phyloP scores from a whole-genome alignment of 2,888 invertebrate species.

The Dicyrtomina minuta region DNA sequence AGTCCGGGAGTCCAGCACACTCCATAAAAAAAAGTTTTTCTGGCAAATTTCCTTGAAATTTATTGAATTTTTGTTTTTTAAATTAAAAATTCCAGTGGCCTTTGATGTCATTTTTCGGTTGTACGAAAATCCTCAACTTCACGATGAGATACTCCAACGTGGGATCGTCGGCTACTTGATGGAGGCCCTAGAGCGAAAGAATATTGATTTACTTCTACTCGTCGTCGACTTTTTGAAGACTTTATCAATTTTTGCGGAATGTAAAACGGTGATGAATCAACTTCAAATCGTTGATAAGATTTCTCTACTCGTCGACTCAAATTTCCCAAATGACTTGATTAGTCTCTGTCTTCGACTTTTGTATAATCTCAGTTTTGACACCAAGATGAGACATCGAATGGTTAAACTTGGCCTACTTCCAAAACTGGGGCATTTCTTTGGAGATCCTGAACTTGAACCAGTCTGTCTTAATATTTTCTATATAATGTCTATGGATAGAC shows the following conservation, averaged over 20 bases:
- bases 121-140: constrained; percentile 91
- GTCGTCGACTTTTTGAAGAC: constrained; percentile 94
- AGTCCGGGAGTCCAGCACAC: too few relatives aligned
- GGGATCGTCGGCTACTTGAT: constrained; percentile 84
- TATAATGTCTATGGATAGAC: constrained; percentile 49
- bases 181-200: constrained; percentile 84
- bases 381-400: constrained; percentile 82
- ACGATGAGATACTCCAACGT: constrained; percentile 95
- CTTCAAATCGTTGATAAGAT: constrained; percentile 79
- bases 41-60: too few relatives aligned
- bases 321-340: constrained; percentile 68
- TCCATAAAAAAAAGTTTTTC: too few relatives aligned
- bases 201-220: constrained; percentile 83
- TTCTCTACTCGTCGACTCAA: constrained; percentile 71
- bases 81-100: constrained; percentile 65
- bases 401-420: constrained; percentile 84
- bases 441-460: constrained; percentile 43
- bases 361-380: constrained; percentile 94
- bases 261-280: constrained; percentile 87
- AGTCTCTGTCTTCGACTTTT: constrained; percentile 81
- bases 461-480: constrained; percentile 42
- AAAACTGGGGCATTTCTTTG: constrained; percentile 76
- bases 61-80: too few relatives aligned
- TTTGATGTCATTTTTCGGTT: constrained; percentile 92
- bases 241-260: constrained; percentile 88